These are phyloP conservation scores for Drosophila tsacasi DNA, from an alignment of 1,140 invertebrate genomes.

Conservation along the genomic window DNA sequence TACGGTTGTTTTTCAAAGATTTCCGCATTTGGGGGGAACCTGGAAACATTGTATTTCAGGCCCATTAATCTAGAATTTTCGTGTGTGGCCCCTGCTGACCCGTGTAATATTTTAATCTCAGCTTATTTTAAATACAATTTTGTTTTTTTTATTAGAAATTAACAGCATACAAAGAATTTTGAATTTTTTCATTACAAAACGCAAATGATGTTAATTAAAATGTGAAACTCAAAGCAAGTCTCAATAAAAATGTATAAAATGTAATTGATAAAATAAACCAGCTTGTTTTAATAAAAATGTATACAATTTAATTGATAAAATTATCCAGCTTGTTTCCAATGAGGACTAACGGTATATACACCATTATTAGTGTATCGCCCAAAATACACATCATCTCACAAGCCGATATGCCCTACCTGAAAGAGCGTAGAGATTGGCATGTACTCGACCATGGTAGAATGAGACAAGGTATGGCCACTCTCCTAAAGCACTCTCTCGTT, in stretches of 20 bases:
- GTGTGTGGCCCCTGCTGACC: background rate
- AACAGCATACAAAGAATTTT: background rate
- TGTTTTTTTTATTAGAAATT: background rate
- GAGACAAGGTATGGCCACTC: too few species aligned
- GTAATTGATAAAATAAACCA: too few species aligned
- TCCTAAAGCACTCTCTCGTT: too few species aligned
- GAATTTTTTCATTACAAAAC: background rate
- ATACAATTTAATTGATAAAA: background rate
- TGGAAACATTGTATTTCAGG: background rate
- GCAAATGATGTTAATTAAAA: background rate
- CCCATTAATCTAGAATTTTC: background rate
- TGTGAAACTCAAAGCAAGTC: background rate
- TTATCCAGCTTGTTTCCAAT: background rate
- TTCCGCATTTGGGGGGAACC: background rate
- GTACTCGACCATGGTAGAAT: slow-evolving; percentile 4
- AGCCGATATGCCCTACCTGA: background rate
- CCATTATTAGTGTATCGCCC: too few species aligned
- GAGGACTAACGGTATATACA: background rate
- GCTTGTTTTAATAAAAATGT: background rate
- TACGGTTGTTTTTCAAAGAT: slow-evolving; percentile 2
- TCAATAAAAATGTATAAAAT: background rate
- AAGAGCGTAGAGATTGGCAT: background rate
- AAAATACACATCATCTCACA: too few species aligned
- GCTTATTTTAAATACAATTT: too few species aligned
- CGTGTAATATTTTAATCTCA: background rate